Base-by-base conservation (phyloP, 2,113 vertebrate genomes). In the Plotosus lineatus region DNA sequence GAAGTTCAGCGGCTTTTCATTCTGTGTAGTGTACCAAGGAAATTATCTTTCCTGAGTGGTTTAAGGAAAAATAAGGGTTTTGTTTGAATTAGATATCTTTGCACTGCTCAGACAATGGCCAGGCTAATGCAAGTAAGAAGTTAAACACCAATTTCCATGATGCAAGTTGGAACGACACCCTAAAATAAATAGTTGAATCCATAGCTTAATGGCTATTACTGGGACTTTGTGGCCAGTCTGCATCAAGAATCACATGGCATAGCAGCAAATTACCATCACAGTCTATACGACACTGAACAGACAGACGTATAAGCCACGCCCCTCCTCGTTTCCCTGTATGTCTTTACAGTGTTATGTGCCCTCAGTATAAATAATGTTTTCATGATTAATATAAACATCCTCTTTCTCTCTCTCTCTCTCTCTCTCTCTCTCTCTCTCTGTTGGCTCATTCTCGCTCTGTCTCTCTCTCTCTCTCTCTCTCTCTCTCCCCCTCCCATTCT, bases 131-230 rank as follows among this genome's bases (percentile, higher is more conserved):
- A 14, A 12, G 21, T 31, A 31, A 61, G 38, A 60, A 11, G n/a
- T 28, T 19, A 31, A 15, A 14, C 75, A 77, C n/a, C 17, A 31
- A 1, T 77, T 77, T 77, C 40, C 38, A 77, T 48, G n/a, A 77
- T 77, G 40, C 40, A 77, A 77, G 61, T 26, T 31, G 26, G 26
- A 17, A 33, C 56, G 42, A 56, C 33, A 56, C 19, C n/a, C n/a
- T n/a, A n/a, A n/a, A n/a, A n/a, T n/a, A n/a, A n/a, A n/a, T n/a
- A n/a, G n/a, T n/a, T n/a, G n/a, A n/a, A 19, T 42, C 12, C 36
- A 44, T 21, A 72, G n/a, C 51, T 28, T 23, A 56, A 9, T 42
- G 53, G 36, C 23, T 19, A 2, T 4, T 6, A 15, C 74, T 26
- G 56, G 53, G 55, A n/a, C 65, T 26, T 26, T 68, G n/a, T n/a